Evolutionary conservation across 2,113 vertebrate genomes (phyloP).

Genomic region (Diadophis punctatus): DNA sequence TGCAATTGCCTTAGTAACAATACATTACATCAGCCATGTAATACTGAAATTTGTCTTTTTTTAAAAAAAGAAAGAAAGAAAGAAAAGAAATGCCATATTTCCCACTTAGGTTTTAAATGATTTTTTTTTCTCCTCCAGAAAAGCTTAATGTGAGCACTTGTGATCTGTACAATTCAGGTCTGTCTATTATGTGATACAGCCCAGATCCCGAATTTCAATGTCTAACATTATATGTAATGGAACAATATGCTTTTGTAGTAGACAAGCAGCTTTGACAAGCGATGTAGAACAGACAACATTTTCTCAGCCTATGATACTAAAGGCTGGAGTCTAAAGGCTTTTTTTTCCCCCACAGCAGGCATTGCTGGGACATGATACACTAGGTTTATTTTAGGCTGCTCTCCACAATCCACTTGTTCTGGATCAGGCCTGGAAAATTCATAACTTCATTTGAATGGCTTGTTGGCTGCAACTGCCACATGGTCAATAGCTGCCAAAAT

Average conservation of each 20-base stretch:
- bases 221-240: not conserved
- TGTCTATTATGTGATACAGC: not conserved
- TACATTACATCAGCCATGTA: not conserved
- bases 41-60: not conserved
- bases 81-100: not conserved
- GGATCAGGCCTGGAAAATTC: not conserved
- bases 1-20: not conserved
- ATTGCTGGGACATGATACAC: slow-evolving; percentile 26
- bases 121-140: slow-evolving; percentile 19
- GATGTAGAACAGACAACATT: not conserved
- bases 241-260: not conserved
- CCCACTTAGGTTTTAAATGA: not conserved
- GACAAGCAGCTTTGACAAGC: slow-evolving; percentile 1
- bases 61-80: not conserved
- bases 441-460: not conserved
- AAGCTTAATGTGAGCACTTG: not conserved
- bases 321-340: not conserved
- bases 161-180: not conserved
- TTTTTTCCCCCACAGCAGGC: not conserved
- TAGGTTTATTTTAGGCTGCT: not conserved
- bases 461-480: not conserved
- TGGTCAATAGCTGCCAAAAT: not conserved
- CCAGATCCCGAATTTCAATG: not conserved
- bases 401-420: not conserved
- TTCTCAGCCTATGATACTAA: slow-evolving; percentile 6